Percentiles rank a stretch among this genome's conserved stretches.
phyloP scores from a whole-genome alignment of 2,888 invertebrate genomes.

The Galeruca laticollis region DNA sequence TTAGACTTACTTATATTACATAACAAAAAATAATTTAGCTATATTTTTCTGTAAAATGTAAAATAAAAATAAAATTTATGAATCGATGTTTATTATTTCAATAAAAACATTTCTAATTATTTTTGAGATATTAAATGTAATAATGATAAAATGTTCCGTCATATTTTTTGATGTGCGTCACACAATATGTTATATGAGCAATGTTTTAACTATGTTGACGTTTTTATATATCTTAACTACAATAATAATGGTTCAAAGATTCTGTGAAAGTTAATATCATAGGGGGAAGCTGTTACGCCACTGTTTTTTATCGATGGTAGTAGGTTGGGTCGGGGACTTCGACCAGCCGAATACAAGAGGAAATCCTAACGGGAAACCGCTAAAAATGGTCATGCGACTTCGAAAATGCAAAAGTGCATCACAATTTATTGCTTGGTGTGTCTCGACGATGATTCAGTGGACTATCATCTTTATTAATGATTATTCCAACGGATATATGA shows the following conservation, averaged over 20 bases:
- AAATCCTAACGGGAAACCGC: constrained; percentile 47
- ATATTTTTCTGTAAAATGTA: no score
- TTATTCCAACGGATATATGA: constrained; percentile 10
- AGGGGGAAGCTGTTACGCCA: neutral
- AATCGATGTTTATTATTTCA: no score
- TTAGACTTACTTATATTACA: no score
- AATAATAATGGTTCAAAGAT: neutral
- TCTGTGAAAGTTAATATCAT: neutral
- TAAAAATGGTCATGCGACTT: constrained; percentile 49
- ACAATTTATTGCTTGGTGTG: constrained; percentile 36
- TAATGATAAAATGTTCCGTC: no score
- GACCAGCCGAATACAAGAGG: constrained; percentile 37
- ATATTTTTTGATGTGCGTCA: no score
- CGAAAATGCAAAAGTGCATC: constrained; percentile 41
- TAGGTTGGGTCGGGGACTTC: constrained; percentile 31
- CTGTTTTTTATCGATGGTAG: constrained; percentile 26
- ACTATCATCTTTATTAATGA: constrained; percentile 41
- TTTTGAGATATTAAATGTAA: no score
- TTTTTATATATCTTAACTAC: neutral
- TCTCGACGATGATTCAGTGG: constrained; percentile 38
- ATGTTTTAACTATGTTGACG: neutral
- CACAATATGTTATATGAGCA: no score
- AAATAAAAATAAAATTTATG: no score
- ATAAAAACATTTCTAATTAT: no score
- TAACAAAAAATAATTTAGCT: no score